These are phyloP conservation scores for Glaucidium brasilianum DNA, from an alignment of 2,113 vertebrate species.

Conservation along the genomic window DNA sequence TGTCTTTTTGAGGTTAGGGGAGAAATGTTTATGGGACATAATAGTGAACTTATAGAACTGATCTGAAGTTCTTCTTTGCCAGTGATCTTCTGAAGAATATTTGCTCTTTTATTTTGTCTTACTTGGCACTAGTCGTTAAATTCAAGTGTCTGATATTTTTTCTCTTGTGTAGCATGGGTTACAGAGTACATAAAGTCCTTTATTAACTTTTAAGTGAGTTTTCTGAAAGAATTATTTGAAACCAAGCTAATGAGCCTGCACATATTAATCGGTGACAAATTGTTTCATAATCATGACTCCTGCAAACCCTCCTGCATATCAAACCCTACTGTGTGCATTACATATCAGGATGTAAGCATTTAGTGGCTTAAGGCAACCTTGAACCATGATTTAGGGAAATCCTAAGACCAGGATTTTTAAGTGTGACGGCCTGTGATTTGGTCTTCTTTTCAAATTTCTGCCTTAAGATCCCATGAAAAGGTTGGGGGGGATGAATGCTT, in stretches of 20 bases:
- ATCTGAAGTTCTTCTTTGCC: constrained; percentile 23
- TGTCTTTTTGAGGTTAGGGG: background rate
- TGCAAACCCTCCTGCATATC: background rate
- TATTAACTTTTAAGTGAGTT: background rate
- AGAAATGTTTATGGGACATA: background rate
- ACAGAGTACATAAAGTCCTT: background rate
- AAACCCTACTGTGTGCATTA: background rate
- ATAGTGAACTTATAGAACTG: background rate
- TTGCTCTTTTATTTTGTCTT: background rate
- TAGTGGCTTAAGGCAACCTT: background rate
- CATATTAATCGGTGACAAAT: background rate
- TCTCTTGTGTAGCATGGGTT: background rate
- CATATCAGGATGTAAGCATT: background rate
- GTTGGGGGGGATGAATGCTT: background rate
- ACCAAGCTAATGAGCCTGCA: background rate
- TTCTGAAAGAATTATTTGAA: background rate
- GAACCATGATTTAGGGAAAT: background rate
- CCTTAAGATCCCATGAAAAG: background rate
- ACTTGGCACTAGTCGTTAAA: background rate
- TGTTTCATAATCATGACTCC: background rate
- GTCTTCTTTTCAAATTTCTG: background rate
- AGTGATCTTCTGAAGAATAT: constrained; percentile 22
- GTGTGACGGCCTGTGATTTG: background rate
- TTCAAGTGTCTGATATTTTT: background rate
- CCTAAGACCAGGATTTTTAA: background rate